These are phyloP conservation scores for Sinosuthora webbiana DNA, from an alignment of 2,113 vertebrate genomes.

Conservation along the genomic window DNA sequence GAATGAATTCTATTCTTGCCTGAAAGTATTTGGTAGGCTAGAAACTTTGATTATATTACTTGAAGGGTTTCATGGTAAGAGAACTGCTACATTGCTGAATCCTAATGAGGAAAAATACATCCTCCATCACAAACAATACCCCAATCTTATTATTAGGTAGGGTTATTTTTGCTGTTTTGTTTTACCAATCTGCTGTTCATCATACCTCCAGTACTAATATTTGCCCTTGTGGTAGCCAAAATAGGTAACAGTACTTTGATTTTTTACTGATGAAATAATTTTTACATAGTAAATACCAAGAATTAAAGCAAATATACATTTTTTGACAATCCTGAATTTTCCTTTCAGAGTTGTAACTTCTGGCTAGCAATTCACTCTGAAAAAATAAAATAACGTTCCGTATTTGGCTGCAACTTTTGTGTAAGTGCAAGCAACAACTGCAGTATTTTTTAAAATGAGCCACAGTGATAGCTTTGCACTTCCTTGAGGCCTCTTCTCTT, in stretches of 20 bases:
- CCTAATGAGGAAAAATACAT: neutral
- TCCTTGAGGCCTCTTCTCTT: conserved; percentile 72
- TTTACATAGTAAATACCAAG: neutral
- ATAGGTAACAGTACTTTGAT: neutral
- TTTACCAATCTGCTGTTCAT: neutral
- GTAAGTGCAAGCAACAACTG: conserved; percentile 30
- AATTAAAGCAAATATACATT: neutral
- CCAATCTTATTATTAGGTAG: neutral
- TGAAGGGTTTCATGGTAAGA: neutral
- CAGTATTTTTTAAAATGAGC: conserved; percentile 63
- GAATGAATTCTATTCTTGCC: neutral
- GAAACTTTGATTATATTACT: neutral
- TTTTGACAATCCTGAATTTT: neutral
- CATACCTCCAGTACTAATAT: neutral
- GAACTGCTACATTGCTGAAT: neutral
- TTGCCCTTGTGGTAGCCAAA: neutral
- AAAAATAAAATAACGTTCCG: neutral
- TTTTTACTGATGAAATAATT: neutral
- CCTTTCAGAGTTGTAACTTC: neutral
- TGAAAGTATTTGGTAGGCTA: neutral
- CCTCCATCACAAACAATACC: neutral
- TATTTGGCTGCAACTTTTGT: neutral
- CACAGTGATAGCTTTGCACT: conserved; percentile 56
- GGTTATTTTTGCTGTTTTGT: neutral
- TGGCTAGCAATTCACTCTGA: neutral